These are phyloP conservation scores for Drosophila athabasca DNA, from an alignment of 1,140 invertebrate species.

Conservation along the genomic window DNA sequence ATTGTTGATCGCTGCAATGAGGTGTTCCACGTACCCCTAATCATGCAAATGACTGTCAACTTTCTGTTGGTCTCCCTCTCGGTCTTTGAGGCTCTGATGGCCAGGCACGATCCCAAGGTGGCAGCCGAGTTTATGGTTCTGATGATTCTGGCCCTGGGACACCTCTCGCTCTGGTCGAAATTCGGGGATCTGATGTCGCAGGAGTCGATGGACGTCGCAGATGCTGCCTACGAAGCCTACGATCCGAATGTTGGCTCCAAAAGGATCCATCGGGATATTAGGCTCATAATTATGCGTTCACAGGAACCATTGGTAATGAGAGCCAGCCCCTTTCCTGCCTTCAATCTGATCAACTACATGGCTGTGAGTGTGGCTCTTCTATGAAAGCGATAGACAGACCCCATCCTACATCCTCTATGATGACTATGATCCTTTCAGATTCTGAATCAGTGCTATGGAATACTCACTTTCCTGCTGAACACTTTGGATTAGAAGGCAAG, in stretches of 20 bases:
- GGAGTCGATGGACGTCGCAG: conserved; percentile 34
- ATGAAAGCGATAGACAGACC: background rate
- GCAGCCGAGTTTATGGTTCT: conserved; percentile 39
- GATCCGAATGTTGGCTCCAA: conserved; percentile 5
- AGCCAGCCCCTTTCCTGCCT: conserved; percentile 43
- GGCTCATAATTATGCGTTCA: conserved; percentile 29
- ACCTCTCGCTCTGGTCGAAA: conserved; percentile 37
- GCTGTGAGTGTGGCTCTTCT: conserved; percentile 21
- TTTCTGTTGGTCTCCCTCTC: conserved; percentile 44
- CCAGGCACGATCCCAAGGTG: conserved; percentile 30
- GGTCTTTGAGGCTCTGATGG: conserved; percentile 34
- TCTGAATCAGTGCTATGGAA: conserved; percentile 55
- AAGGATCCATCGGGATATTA: conserved; percentile 17
- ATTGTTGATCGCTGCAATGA: conserved; percentile 38
- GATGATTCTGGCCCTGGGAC: conserved; percentile 34
- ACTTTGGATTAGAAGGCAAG: conserved; percentile 27
- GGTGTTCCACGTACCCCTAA: conserved; percentile 41
- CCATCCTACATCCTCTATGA: background rate
- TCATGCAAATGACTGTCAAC: conserved; percentile 36
- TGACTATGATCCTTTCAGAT: conserved; percentile 26
- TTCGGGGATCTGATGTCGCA: conserved; percentile 41
- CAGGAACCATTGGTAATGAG: conserved; percentile 33
- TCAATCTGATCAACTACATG: conserved; percentile 43
- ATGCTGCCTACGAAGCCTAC: conserved; percentile 40
- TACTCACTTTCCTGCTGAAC: conserved; percentile 50